A percentile compares a stretch with the other conserved stretches of the same genome.
phyloP scores from a whole-genome alignment of 64 coral and sea anemone species.

The Actinia tenebrosa region DNA sequence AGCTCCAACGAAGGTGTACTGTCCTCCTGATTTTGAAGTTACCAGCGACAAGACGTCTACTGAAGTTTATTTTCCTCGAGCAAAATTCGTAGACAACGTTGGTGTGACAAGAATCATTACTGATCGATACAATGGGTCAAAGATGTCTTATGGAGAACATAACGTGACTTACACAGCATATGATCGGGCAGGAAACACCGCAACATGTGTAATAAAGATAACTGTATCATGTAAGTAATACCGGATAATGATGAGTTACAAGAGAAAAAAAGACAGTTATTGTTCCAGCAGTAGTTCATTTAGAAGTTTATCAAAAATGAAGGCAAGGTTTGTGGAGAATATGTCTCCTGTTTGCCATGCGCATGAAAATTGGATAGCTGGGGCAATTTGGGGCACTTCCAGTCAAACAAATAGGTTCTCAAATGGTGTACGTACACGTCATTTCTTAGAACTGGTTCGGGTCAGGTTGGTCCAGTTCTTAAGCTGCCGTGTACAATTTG shows the following conservation, averaged over 20 bases:
- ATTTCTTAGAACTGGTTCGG: no score
- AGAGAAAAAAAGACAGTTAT: background rate
- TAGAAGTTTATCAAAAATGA: no score
- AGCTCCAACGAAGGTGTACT: background rate
- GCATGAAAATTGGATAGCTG: no score
- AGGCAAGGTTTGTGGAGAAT: no score
- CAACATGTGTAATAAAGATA: constrained; percentile 11
- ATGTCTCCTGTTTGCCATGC: no score
- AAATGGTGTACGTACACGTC: no score
- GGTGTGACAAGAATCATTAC: background rate
- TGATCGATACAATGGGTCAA: constrained; percentile 1
- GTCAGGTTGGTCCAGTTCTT: no score
- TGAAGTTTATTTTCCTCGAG: background rate
- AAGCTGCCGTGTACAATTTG: no score
- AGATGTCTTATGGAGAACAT: constrained; percentile 17
- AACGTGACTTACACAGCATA: constrained; percentile 40
- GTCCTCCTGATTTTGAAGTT: background rate
- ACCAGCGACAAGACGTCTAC: background rate
- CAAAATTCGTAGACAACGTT: constrained; percentile 33
- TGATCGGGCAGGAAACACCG: constrained; percentile 38
- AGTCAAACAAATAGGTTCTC: no score
- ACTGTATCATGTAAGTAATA: constrained; percentile 23
- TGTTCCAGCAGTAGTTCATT: no score
- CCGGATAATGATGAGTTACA: background rate
- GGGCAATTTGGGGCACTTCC: no score